Conservation (phyloP, 2,113 vertebrate species). For the Coturnix japonica region DNA sequence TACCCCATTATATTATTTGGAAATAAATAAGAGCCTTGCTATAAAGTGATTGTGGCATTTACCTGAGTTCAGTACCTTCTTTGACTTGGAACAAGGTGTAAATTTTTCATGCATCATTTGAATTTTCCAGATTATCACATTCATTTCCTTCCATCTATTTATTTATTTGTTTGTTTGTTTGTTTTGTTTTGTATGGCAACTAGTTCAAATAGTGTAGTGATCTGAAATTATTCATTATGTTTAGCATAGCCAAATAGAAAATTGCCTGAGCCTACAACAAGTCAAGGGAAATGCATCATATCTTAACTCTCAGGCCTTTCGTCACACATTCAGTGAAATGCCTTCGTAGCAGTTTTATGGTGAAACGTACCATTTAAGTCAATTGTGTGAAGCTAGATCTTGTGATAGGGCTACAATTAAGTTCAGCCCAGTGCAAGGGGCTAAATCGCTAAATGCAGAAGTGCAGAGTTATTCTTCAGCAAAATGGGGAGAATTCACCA, state of each 20-base stretch:
- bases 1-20: neutral
- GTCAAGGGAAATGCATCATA: neutral
- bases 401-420: neutral
- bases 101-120: neutral
- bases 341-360: neutral
- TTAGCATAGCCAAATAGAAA: neutral
- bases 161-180: neutral
- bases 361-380: neutral
- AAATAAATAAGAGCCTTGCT: neutral
- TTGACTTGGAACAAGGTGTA: neutral
- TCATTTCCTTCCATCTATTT: neutral
- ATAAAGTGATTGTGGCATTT: neutral
- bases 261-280: neutral
- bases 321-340: neutral
- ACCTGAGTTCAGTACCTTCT: neutral
- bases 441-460: neutral
- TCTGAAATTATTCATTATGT: neutral
- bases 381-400: neutral
- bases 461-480: accelerated
- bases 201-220: neutral
- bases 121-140: neutral
- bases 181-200: neutral
- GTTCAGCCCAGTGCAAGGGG: neutral
- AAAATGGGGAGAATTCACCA: neutral
- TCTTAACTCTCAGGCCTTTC: neutral